A percentile compares a stretch with the other conserved stretches of the same genome.
phyloP scores from a whole-genome alignment of 2,113 vertebrate genomes.

The Beaufortia kweichowensis region DNA sequence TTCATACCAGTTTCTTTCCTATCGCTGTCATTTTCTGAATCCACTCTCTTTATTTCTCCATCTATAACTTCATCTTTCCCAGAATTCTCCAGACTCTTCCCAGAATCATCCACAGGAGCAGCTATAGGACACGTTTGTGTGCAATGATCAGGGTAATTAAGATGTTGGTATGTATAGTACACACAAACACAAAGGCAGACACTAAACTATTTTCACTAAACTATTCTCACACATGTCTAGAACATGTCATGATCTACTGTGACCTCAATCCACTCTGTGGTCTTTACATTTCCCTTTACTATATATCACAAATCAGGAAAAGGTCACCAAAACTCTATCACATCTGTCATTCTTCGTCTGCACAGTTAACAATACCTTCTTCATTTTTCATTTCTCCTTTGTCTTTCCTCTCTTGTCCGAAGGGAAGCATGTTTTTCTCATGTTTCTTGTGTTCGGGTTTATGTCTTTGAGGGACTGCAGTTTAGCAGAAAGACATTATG shows the following conservation, averaged over 20 bases:
- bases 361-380: background rate
- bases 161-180: background rate
- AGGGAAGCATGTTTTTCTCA: background rate
- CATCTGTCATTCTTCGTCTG: background rate
- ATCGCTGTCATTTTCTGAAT: background rate
- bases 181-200: background rate
- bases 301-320: background rate
- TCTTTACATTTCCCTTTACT: background rate
- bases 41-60: background rate
- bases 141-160: constrained; percentile 7
- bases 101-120: constrained; percentile 10
- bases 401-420: background rate
- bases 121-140: background rate
- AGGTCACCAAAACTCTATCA: background rate
- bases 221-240: no score
- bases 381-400: background rate
- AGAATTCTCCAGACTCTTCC: constrained; percentile 5
- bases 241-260: background rate
- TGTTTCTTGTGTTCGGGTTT: background rate
- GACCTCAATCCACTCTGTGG: background rate
- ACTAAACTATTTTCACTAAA: background rate
- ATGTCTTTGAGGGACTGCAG: constrained; percentile 6
- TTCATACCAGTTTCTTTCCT: constrained; percentile 11
- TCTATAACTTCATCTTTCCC: constrained; percentile 1
- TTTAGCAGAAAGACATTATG: background rate